These are phyloP conservation scores for Vesta saturnalis DNA, from an alignment of 2,888 invertebrate species.

Conservation along the genomic window DNA sequence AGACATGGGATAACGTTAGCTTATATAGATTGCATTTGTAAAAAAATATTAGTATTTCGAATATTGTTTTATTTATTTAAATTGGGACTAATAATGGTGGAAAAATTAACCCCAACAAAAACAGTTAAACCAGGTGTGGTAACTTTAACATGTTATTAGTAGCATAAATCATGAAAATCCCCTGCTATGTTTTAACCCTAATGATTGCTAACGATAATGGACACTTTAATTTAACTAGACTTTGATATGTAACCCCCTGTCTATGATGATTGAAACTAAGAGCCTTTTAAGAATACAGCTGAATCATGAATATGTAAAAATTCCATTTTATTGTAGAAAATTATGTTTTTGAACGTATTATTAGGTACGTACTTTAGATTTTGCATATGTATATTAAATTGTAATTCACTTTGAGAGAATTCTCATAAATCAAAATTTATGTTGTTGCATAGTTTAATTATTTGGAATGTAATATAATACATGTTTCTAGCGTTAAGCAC, in stretches of 20 bases:
- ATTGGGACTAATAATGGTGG: slow-evolving; percentile 6
- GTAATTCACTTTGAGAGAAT: too few species aligned
- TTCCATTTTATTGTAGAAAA: not conserved
- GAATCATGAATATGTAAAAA: slow-evolving; percentile 18
- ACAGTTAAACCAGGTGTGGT: slow-evolving; percentile 28
- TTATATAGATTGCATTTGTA: too few species aligned
- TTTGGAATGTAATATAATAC: too few species aligned
- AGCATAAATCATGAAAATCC: slow-evolving; percentile 26
- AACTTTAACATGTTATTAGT: slow-evolving; percentile 28
- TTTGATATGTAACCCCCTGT: slow-evolving; percentile 46
- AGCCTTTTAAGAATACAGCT: slow-evolving; percentile 35
- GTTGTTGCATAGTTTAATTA: too few species aligned
- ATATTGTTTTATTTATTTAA: not conserved
- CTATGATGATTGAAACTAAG: slow-evolving; percentile 42
- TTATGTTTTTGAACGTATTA: too few species aligned
- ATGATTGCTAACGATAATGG: slow-evolving; percentile 39
- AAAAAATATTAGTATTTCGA: not conserved
- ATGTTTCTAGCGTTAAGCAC: too few species aligned
- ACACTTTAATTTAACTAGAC: slow-evolving; percentile 44
- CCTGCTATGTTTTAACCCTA: slow-evolving; percentile 25
- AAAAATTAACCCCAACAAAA: slow-evolving; percentile 19
- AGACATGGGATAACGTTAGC: slow-evolving; percentile 27
- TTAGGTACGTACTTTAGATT: too few species aligned
- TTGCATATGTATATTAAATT: too few species aligned
- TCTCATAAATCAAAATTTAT: too few species aligned